Evolutionary conservation across 1,140 invertebrate species (phyloP).

Genomic region (Papilio machaon): DNA sequence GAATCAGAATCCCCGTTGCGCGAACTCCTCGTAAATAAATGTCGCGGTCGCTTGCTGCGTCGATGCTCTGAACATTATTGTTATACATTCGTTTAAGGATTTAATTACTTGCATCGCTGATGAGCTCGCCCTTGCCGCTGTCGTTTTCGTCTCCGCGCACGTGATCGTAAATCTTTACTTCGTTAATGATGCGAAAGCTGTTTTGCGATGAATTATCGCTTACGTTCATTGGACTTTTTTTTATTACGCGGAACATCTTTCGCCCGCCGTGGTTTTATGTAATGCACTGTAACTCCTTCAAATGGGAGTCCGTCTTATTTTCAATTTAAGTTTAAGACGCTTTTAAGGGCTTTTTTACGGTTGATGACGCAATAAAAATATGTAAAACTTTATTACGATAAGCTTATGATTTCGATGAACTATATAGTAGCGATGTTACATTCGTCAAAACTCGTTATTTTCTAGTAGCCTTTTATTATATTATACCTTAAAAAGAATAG

Average conservation of each 20-base stretch:
- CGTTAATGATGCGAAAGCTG: constrained; percentile 69
- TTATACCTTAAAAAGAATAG: neutral
- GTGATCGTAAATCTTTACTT: constrained; percentile 73
- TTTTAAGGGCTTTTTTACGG: constrained; percentile 42
- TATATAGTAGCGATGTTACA: neutral
- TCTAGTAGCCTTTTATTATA: neutral
- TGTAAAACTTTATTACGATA: neutral
- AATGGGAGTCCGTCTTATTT: constrained; percentile 67
- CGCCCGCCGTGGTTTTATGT: constrained; percentile 59
- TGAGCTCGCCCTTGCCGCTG: constrained; percentile 51
- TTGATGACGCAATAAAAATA: constrained; percentile 43
- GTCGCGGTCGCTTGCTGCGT: constrained; percentile 59
- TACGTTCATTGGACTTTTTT: constrained; percentile 65
- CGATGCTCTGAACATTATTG: constrained; percentile 67
- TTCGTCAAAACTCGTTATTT: neutral
- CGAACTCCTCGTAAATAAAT: constrained; percentile 77
- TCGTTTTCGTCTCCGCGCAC: constrained; percentile 51
- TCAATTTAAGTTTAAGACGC: constrained; percentile 60
- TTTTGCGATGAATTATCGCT: constrained; percentile 69
- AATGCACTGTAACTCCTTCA: constrained; percentile 64
- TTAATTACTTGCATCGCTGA: constrained; percentile 75
- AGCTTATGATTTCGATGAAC: neutral
- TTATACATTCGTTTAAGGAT: constrained; percentile 78
- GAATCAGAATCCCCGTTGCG: constrained; percentile 72
- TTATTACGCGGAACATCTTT: constrained; percentile 66